Evolutionary conservation across 2,113 vertebrate species (phyloP), one percentile per base, ranked within the genome.

Genomic region (Guaruba guarouba): DNA sequence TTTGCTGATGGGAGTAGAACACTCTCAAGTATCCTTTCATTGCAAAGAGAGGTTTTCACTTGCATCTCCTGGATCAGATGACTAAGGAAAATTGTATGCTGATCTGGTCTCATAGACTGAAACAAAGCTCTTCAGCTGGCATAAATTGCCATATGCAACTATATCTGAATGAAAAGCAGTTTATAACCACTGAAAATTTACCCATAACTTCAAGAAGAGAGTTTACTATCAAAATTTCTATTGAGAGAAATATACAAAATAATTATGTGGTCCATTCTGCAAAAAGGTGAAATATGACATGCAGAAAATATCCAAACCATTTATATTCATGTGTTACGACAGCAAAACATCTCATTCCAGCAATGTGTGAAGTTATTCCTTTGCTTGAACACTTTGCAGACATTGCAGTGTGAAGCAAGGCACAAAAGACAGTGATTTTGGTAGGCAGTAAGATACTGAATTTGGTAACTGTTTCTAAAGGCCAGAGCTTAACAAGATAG

Each of bases 1-100:
- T 94, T 91, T 95, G 90, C 88, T 96, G 88, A 95, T 89, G 41
- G 59, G 31, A 79, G 28, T 48, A 74, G 49, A 90, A 91, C 66
- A 76, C 39, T 90, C 31, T 64, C 39, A 79, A 85, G 67, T 57
- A 62, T 8, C 23, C 28, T 96, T 91, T 86, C 73, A 73, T 82
- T 86, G 55, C 52, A 61, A 93, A 76, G 52, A 94, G 73, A 88
- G 17, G 4, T 90, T 94, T 93, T 67, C 57, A 73, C 81, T 88
- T 94, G 44, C 62, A 91, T 93, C 66, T 94, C 31, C 37, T 54
- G 48, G 69, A 93, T 93, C 80, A 88, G 83, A 92, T 89, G 86
- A 94, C 69, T 93, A 64, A 82, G 57, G n/a, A 84, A 86, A 89
- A 79, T 48, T 68, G 39, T 44, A n/a, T 54, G 41, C 57, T 95